A percentile compares a stretch with the other conserved stretches of the same genome.
These are phyloP conservation scores for Labeo rohita DNA, from an alignment of 2,113 vertebrate genomes.

Conservation along the genomic window DNA sequence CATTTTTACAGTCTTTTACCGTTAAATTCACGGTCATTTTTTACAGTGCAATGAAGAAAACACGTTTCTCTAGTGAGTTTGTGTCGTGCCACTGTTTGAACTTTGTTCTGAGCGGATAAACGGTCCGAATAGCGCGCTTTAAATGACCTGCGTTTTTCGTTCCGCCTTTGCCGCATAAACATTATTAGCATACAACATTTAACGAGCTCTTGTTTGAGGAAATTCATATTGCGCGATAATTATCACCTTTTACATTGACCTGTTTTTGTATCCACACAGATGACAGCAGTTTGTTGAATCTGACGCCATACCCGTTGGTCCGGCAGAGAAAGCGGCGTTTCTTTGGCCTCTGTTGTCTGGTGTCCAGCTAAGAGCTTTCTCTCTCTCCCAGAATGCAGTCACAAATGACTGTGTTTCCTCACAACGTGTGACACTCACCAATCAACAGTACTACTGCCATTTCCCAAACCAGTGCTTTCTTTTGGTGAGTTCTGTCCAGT, in stretches of 20 bases:
- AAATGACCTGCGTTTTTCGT: too few species aligned
- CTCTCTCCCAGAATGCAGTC: constrained; percentile 27
- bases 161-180: too few species aligned
- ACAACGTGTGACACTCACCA: constrained; percentile 34
- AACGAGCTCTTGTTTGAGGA: too few species aligned
- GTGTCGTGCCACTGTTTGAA: too few species aligned
- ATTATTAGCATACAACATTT: too few species aligned
- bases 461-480: constrained; percentile 76
- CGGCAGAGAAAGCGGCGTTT: constrained; percentile 95
- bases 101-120: too few species aligned
- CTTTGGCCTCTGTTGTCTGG: constrained; percentile 95
- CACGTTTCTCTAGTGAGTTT: too few species aligned
- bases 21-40: too few species aligned
- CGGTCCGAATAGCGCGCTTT: too few species aligned
- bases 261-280: constrained; percentile 79
- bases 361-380: constrained; percentile 86
- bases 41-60: too few species aligned
- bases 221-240: too few species aligned
- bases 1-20: too few species aligned
- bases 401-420: constrained; percentile 40
- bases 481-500: constrained; percentile 80
- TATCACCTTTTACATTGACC: background rate
- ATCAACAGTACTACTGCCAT: constrained; percentile 75
- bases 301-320: constrained; percentile 94
- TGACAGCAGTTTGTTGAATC: constrained; percentile 97